Conservation (phyloP, 2,888 invertebrate species). For the Melolontha melolontha region DNA sequence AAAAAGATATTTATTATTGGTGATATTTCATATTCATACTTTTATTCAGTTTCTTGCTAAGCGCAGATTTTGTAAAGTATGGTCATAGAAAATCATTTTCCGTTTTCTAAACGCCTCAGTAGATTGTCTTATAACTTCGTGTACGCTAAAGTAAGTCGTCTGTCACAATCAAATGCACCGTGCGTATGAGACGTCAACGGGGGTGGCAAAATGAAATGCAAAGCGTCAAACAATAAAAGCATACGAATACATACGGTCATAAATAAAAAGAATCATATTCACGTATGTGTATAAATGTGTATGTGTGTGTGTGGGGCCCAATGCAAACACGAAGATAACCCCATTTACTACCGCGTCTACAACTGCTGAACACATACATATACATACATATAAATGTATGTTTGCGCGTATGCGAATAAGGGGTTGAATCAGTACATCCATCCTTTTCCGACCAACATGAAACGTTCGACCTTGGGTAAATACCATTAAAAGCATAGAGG, state of each 20-base stretch:
- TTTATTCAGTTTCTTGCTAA: no score
- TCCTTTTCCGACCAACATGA: conserved; percentile 27
- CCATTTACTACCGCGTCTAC: conserved; percentile 48
- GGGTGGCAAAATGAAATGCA: conserved; percentile 25
- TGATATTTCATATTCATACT: no score
- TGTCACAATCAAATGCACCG: conserved; percentile 27
- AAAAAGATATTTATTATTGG: no score
- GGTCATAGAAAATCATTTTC: no score
- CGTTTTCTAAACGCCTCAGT: no score
- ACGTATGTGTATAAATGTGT: conserved; percentile 43
- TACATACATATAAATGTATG: background rate
- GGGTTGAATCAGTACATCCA: conserved; percentile 42
- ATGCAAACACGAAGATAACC: conserved; percentile 52
- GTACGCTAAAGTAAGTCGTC: background rate
- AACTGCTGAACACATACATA: conserved; percentile 15
- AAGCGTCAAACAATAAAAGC: conserved; percentile 48
- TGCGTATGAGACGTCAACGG: background rate
- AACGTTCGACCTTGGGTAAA: no score
- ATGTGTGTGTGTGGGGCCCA: background rate
- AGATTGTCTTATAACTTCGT: no score
- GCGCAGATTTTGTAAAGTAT: no score
- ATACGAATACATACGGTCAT: conserved; percentile 48
- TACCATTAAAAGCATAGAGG: no score
- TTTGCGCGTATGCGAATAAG: conserved; percentile 13
- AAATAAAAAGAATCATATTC: conserved; percentile 49